Base-by-base conservation (phyloP, 2,888 invertebrate species). In the Myopa testacea region DNA sequence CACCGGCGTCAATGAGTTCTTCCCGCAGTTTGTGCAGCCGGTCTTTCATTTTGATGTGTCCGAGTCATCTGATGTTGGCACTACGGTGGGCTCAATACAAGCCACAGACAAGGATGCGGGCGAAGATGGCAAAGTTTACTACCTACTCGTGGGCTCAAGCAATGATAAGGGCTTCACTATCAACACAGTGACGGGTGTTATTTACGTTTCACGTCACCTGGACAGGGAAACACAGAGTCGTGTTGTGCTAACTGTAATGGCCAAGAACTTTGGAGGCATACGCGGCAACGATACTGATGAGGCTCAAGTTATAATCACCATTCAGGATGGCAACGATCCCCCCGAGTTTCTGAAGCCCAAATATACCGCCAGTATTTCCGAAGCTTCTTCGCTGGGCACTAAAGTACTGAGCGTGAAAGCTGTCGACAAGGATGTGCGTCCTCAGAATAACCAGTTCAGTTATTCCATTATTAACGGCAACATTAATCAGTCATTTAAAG, bases 241-340 rank as follows among this genome's bases (percentile, higher is more conserved):
- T 79, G 96, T 96, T 3, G 95, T 97, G 0, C 89, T 98, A 12
- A 96, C 96, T 0, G 97, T 98, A 0, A 92, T 98, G 91, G 98
- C 98, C 0, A 98, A 98, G 90, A 98, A 98, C 87, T 93, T 94
- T 72, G 98, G 98, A 16, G 96, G 97, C 26, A 97, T 98, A 82
- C 92, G 94, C 60, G 98, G 98, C 4, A 97, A 98, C 87, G 98
- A 98, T 85, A 98, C 97, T 0, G 98, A 97, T 86, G 97, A 96
- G 90, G 98, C 98, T 4, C 96, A 96, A 89, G 95, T 98, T 0
- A 95, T 96, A 70, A 94, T 98, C 80, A 95, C 95, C 0, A 95
- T 98, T 80, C 96, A 97, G 90, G 98, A 98, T 88, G 98, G 98
- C 34, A 98, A 98, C 87, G 98, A 98, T 90, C 97, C 98, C 0